Evolutionary conservation across 2,113 vertebrate genomes (phyloP).

Genomic region (Colius striatus): DNA sequence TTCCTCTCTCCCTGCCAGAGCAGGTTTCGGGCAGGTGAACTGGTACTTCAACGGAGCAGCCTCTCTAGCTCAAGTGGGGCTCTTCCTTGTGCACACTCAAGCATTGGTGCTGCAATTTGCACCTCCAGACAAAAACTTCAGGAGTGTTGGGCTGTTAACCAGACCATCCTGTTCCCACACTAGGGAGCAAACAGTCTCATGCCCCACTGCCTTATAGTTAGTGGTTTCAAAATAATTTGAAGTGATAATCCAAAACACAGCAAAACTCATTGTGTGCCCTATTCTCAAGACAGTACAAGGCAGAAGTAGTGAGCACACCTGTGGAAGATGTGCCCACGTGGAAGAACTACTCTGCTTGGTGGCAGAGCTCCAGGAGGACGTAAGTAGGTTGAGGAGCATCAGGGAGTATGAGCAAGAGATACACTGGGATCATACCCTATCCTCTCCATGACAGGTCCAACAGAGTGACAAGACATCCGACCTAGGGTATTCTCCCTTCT

Average conservation of each 20-base stretch:
- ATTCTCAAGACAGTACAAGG: too few relatives aligned
- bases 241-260: not conserved
- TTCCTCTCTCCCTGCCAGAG: not conserved
- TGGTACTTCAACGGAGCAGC: not conserved
- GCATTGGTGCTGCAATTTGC: accelerated
- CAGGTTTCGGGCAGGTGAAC: accelerated
- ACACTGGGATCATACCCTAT: too few relatives aligned
- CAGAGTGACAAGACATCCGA: too few relatives aligned
- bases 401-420: too few relatives aligned
- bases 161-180: not conserved
- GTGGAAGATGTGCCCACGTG: too few relatives aligned
- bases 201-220: not conserved
- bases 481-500: too few relatives aligned
- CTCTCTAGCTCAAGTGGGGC: accelerated
- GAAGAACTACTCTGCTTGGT: too few relatives aligned
- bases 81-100: accelerated
- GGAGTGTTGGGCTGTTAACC: not conserved
- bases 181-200: not conserved
- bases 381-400: too few relatives aligned
- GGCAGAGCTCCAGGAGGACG: too few relatives aligned
- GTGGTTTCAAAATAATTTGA: not conserved
- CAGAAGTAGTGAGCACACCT: too few relatives aligned
- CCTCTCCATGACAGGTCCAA: too few relatives aligned
- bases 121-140: not conserved
- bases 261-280: accelerated